Base-by-base conservation (phyloP, 1,140 invertebrate genomes). In the Meloidogyne floridensis region DNA sequence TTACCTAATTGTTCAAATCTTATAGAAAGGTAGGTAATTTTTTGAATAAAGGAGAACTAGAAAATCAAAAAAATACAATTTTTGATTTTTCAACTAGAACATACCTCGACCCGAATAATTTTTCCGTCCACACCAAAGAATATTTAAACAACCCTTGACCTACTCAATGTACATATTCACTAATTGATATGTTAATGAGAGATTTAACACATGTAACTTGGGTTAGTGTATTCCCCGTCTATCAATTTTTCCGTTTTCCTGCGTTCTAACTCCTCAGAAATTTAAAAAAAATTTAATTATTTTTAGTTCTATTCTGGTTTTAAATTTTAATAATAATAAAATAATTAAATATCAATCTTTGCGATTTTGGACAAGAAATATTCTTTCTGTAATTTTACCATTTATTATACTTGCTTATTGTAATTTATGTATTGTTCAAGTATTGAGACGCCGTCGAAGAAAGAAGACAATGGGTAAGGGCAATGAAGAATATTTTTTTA, bases 371-470 rank as follows among this genome's bases (percentile, higher is more conserved):
- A 71, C 76, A n/a, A 85, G 86, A 10, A 89, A 89, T 73, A 59
- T 83, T 65, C 81, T 89, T 53, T 88, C 88, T 2, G 75, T 87
- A 7, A 87, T 87, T 59, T 18, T 87, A 8, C 86, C 86, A 4
- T 87, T 87, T 72, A 32, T 87, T 56, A 43, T 89, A 9, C 86
- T 87, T 15, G 80, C 86, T 13, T 90, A 77, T 72, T 89, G 86
- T 65, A 87, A 87, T 76, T 72, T 72, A 13, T 77, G 84, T 71
- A 87, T 87, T 65, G 87, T 87, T 13, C 65, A 80, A 59, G 74
- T 87, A 47, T 80, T 86, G 69, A 82, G 85, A 42, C 43, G 65
- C 1, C 59, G 80, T 47, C 75, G 80, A 32, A 15, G 77, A 43
- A 71, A 71, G 65, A 65, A 65, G n/a, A 71, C 77, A 20, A 54